Conservation (phyloP, 2,797 vertebrate genomes). For the Carapus acus region DNA sequence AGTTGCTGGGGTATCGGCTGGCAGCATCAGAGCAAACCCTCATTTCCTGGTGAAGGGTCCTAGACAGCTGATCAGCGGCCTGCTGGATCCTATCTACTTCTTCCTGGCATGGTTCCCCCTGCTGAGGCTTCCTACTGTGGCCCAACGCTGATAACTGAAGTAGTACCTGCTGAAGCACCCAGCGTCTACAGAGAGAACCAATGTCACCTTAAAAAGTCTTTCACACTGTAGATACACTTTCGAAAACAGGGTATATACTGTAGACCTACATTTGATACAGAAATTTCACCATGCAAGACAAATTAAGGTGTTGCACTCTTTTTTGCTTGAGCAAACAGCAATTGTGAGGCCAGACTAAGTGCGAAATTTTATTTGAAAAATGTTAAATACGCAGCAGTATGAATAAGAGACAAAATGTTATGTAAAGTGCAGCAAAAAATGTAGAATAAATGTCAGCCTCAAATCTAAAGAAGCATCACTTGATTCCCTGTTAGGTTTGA, state of each 20-base stretch:
- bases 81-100: conserved; percentile 38
- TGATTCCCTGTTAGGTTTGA: too few species aligned
- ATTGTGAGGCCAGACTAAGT: too few species aligned
- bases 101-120: conserved; percentile 44
- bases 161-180: conserved; percentile 88
- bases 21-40: conserved; percentile 90
- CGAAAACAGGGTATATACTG: neutral
- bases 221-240: neutral
- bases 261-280: too few species aligned
- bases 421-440: too few species aligned
- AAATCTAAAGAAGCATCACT: too few species aligned
- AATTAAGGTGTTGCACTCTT: too few species aligned
- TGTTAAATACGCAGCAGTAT: too few species aligned
- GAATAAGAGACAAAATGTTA: too few species aligned
- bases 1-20: conserved; percentile 93
- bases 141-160: conserved; percentile 68
- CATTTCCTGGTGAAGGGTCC: conserved; percentile 85
- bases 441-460: too few species aligned
- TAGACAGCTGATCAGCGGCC: conserved; percentile 70
- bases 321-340: too few species aligned
- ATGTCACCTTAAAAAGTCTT: neutral
- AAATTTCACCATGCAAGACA: too few species aligned
- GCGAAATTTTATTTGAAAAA: too few species aligned
- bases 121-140: conserved; percentile 69
- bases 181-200: conserved; percentile 71